Conservation (phyloP, 2,797 vertebrate species). For the Phalloptychus januarius region DNA sequence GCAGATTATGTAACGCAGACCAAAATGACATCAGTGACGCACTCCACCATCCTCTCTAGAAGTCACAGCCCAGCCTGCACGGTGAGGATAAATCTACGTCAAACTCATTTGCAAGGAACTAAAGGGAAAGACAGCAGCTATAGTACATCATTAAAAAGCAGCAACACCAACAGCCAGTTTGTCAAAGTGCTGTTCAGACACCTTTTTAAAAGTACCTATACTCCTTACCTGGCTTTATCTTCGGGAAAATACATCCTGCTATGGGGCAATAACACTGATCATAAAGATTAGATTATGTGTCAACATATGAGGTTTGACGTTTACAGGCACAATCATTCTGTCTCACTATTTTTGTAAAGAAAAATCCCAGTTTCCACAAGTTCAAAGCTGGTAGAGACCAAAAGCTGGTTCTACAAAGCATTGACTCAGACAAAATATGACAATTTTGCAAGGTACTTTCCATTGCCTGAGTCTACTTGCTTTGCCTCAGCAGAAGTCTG, state of each 20-base stretch:
- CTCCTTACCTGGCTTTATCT: neutral
- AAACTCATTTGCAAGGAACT: slow-evolving; percentile 49
- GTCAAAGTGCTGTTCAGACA: slow-evolving; percentile 19
- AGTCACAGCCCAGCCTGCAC: slow-evolving; percentile 35
- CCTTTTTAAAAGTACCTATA: neutral
- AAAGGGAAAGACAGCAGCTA: slow-evolving; percentile 4
- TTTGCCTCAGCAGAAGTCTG: slow-evolving; percentile 22
- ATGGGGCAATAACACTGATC: neutral
- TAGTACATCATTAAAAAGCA: slow-evolving; percentile 19
- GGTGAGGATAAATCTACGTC: slow-evolving; percentile 49
- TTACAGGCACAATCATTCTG: neutral
- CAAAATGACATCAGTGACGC: slow-evolving; percentile 55
- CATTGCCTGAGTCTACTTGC: neutral
- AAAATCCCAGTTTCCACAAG: neutral
- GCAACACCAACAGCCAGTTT: slow-evolving; percentile 27
- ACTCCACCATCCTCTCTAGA: slow-evolving; percentile 38
- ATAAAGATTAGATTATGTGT: neutral
- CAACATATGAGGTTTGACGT: neutral
- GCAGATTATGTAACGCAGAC: slow-evolving; percentile 54
- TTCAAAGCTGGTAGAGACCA: neutral
- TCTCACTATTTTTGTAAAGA: neutral
- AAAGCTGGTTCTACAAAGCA: neutral
- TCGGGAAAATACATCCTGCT: neutral
- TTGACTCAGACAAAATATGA: neutral
- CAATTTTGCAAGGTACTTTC: slow-evolving; percentile 1